Evolutionary conservation across 2,113 vertebrate genomes (phyloP).

Genomic region (Megaleporinus macrocephalus): DNA sequence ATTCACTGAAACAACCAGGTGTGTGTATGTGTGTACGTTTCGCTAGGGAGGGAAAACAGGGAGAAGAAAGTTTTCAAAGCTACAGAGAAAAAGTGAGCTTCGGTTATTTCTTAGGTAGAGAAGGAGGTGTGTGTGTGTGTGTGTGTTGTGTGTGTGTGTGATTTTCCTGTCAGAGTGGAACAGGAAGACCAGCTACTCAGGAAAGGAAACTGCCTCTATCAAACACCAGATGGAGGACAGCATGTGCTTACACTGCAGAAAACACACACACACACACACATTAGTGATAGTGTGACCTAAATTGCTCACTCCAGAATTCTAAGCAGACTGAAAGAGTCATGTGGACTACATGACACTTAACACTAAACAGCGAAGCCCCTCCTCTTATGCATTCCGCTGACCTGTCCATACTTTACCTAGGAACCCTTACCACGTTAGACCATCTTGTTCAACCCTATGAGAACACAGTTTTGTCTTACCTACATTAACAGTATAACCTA

Average conservation of each 20-base stretch:
- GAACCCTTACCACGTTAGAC: neutral
- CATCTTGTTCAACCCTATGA: neutral
- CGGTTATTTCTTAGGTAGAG: neutral
- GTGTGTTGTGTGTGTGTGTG: conserved; percentile 38
- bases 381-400: neutral
- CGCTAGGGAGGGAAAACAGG: too few species aligned
- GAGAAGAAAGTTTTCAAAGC: too few species aligned
- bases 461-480: too few species aligned
- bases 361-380: neutral
- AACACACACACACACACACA: conserved; percentile 58
- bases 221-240: conserved; percentile 76
- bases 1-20: too few species aligned
- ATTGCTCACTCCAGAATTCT: conserved; percentile 45
- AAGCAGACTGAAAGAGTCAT: conserved; percentile 9
- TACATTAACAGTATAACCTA: too few species aligned
- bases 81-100: neutral
- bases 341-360: neutral
- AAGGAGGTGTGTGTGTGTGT: conserved; percentile 31
- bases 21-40: too few species aligned
- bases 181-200: conserved; percentile 74
- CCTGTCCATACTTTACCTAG: neutral
- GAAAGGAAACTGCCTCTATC: conserved; percentile 76
- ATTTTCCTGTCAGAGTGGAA: conserved; percentile 66
- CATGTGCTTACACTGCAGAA: conserved; percentile 75
- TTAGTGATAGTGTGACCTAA: conserved; percentile 53